Percentiles rank a stretch among this genome's conserved stretches.
Evolutionary conservation across 2,797 vertebrate genomes (phyloP).

Genomic region (Calcarius lapponicus): DNA sequence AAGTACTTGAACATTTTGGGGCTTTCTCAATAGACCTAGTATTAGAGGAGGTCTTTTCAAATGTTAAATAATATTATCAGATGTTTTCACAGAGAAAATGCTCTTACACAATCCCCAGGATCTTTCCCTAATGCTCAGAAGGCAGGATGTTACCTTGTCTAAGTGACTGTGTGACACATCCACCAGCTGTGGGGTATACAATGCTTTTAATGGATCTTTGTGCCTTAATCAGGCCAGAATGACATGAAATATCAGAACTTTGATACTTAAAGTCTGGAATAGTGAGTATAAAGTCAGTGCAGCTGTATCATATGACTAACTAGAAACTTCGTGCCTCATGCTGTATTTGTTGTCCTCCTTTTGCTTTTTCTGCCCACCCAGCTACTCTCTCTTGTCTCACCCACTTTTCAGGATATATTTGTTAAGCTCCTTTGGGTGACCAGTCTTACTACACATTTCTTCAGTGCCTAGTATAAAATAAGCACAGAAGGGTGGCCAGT

Average conservation of each 20-base stretch:
- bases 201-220: neutral
- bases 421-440: neutral
- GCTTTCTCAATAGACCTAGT: neutral
- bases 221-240: neutral
- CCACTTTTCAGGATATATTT: neutral
- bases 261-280: neutral
- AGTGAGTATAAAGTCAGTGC: neutral
- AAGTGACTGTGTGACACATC: neutral
- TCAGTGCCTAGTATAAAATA: neutral
- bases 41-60: neutral
- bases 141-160: neutral
- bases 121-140: neutral
- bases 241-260: neutral
- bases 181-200: neutral
- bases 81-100: neutral
- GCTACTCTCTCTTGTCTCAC: neutral
- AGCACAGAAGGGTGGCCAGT: neutral
- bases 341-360: neutral
- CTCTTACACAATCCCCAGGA: neutral
- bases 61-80: neutral
- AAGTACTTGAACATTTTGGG: neutral
- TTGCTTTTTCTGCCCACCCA: neutral
- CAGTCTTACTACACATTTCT: neutral
- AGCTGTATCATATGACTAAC: neutral
- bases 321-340: neutral